Evolutionary conservation across 2,888 invertebrate genomes (phyloP).

Genomic region (Rotaria macrura): DNA sequence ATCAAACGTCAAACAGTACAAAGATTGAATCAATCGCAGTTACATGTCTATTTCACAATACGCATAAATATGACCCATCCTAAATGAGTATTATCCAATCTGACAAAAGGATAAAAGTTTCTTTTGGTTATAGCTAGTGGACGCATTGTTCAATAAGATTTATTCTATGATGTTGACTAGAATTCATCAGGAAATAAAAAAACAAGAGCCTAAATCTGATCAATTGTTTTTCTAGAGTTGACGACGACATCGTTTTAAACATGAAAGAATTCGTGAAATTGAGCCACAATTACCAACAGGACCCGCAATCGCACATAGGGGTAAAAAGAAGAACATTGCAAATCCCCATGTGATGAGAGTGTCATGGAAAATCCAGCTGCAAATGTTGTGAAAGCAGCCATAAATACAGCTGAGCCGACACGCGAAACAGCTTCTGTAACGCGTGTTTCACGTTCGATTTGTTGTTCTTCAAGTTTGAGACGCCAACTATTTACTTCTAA

Average conservation of each 20-base stretch:
- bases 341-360: slow-evolving; percentile 66
- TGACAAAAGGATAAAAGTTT: background rate
- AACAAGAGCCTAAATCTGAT: background rate
- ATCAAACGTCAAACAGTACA: background rate
- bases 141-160: background rate
- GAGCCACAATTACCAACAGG: slow-evolving; percentile 33
- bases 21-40: background rate
- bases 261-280: slow-evolving; percentile 34
- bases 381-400: slow-evolving; percentile 74
- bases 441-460: slow-evolving; percentile 19
- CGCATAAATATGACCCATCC: background rate
- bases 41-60: background rate
- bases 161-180: background rate
- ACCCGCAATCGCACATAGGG: slow-evolving; percentile 35
- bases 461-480: background rate
- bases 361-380: slow-evolving; percentile 73
- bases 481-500: slow-evolving; percentile 47
- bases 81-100: background rate
- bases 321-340: slow-evolving; percentile 44
- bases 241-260: background rate
- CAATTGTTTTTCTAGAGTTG: background rate
- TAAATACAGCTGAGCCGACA: slow-evolving; percentile 69
- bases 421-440: slow-evolving; percentile 32
- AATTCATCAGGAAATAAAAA: background rate
- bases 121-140: background rate